These are phyloP conservation scores for Erebia aethiops DNA, from an alignment of 2,888 invertebrate genomes.

Conservation along the genomic window DNA sequence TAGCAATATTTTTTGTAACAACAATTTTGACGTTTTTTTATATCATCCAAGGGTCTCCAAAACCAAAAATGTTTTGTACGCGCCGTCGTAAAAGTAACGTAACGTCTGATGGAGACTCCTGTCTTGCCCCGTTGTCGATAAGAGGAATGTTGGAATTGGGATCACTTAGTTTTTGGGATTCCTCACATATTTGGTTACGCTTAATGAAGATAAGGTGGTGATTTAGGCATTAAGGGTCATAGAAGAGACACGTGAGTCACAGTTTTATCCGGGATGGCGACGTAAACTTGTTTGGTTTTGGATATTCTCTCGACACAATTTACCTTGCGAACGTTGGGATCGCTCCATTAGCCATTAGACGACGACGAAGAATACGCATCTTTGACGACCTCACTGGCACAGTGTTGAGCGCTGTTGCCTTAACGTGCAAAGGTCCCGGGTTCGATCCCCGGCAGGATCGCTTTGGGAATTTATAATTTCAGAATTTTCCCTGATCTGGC, in stretches of 20 bases:
- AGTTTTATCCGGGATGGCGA: background rate
- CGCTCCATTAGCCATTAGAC: no score
- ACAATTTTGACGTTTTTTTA: background rate
- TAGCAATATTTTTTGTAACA: no score
- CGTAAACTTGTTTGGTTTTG: background rate
- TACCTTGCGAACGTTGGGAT: no score
- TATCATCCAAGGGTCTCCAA: conserved; percentile 36
- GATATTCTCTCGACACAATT: conserved; percentile 1
- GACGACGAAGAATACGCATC: no score
- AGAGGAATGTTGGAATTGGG: conserved; percentile 46
- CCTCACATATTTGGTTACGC: conserved; percentile 43
- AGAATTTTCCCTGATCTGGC: no score
- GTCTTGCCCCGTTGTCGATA: conserved; percentile 60
- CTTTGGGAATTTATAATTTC: no score
- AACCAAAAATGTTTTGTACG: conserved; percentile 44
- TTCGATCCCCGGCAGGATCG: no score
- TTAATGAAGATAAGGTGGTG: conserved; percentile 36
- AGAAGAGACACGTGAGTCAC: conserved; percentile 22
- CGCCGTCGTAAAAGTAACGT: conserved; percentile 66
- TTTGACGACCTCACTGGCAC: no score
- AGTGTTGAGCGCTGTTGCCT: no score
- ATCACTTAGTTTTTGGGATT: conserved; percentile 43
- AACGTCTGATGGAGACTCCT: conserved; percentile 65
- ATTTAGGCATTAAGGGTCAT: conserved; percentile 19
- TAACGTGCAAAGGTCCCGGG: no score